Base-by-base conservation (phyloP, 2,113 vertebrate genomes). In the Peromyscus maniculatus region DNA sequence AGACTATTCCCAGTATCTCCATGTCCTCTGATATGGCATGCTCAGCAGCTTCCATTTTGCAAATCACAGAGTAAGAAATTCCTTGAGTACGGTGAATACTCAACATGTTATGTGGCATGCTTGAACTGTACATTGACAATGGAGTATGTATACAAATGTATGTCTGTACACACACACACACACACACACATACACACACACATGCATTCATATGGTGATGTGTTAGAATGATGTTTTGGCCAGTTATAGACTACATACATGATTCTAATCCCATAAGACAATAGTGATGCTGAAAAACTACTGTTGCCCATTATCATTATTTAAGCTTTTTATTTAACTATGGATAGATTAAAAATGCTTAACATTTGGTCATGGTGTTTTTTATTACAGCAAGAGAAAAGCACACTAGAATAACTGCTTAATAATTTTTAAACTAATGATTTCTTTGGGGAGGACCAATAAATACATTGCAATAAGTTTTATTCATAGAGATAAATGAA, bases 101-200 rank as follows among this genome's bases (percentile, higher is more conserved):
- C 39, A 95, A 28, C 75, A 80, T 59, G 43, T 88, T 91, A 84
- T 17, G 11, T 16, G 39, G 17, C 64, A 75, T 66, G 39, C 3
- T 93, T 93, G 93, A 69, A 97, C 39, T 79, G 21, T 66, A 91
- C 64, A 74, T 17, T 94, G 67, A 92, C 86, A 12, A 75, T 13
- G 24, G 33, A 88, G 91, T 43, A 49, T 26, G n/a, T 57, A 64
- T 39, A 52, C 52, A 8, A 39, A 62, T 9, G 80, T 52, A 9
- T 33, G 31, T 12, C 52, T 1, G 24, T 3, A 66, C 11, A 69
- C 24, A 62, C 22, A 39, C 12, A 55, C 13, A 67, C 52, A 52
- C 52, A 52, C 52, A 52, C 52, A 31, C 26, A 64, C 9, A 67
- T 21, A 57, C 26, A 57, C 28, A 77, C 13, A 31, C 39, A 59